Base-by-base conservation (phyloP, 92 coral and sea anemone genomes). In the Paragorgia papillata region DNA sequence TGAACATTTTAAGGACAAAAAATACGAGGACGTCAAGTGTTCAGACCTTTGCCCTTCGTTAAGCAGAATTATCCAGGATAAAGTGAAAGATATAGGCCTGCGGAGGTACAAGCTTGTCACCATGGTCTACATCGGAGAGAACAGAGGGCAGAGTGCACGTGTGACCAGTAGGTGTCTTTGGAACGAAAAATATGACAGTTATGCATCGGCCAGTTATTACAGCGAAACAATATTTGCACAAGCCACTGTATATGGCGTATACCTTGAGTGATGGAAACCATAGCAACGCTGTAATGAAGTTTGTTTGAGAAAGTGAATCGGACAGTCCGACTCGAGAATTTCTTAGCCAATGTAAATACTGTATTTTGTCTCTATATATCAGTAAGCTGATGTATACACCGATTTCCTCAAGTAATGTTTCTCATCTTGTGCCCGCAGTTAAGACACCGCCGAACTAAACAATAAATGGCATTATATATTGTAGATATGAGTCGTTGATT, bases 111-210 rank as follows among this genome's bases (percentile, higher is more conserved):
- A 88, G 74, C 57, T 87, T 0, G 86, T 79, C 0, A 82, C 82
- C 14, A 46, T 88, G 49, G 96, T 88, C 27, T 85, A 82, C 41
- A 60, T 90, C 51, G 96, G 96, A 0, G 90, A 84, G 33, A 76
- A 66, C 49, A 79, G 79, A 28, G 85, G 85, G 14, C 96, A 86
- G 59, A 85, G 89, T 41, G 62, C 89, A 35, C 83, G 86, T 41
- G 71, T 88, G 14, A 80, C 90, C 30, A 87, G 96, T 28, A 87
- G 71, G 33, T 88, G 96, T 69, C 37, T 85, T 26, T 90, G 96
- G 96, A 90, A 82, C 69, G 83, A 80, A 14, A 87, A 41, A 4
- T 85, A 74, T 26, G 96, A 90, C 67, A 87, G 56, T 8, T 90
- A 79, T 73, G 82, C 85, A 6, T 81, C 90, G 46, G 92, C 82